Percentiles rank a stretch among this genome's conserved stretches.
These are phyloP conservation scores for Phorcus lineatus DNA, from an alignment of 2,888 invertebrate species.

Conservation along the genomic window DNA sequence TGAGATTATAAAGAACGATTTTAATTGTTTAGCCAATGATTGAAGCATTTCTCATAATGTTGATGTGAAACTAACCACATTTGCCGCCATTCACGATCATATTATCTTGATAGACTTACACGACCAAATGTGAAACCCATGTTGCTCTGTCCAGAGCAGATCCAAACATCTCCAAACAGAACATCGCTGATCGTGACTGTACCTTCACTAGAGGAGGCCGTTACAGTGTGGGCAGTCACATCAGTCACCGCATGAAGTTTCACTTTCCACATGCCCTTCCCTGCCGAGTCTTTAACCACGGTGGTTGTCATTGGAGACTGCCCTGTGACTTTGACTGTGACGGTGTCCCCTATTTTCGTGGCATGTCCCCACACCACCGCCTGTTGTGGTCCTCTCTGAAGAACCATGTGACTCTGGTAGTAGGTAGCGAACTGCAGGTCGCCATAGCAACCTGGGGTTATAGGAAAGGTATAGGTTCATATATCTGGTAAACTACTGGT, in stretches of 20 bases:
- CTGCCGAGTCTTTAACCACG: not conserved
- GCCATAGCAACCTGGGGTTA: not conserved
- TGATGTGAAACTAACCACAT: too few species aligned
- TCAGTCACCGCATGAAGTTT: slow-evolving; percentile 44
- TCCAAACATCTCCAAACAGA: slow-evolving; percentile 71
- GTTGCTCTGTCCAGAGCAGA: slow-evolving; percentile 72
- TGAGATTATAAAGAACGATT: too few species aligned
- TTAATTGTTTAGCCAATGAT: too few species aligned
- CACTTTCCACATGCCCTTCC: slow-evolving; percentile 38
- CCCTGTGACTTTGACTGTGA: slow-evolving; percentile 25
- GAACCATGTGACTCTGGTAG: slow-evolving; percentile 49
- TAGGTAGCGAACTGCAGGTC: slow-evolving; percentile 25
- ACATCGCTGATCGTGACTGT: slow-evolving; percentile 55
- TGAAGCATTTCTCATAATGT: too few species aligned
- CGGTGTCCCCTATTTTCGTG: slow-evolving; percentile 31
- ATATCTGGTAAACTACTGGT: too few species aligned
- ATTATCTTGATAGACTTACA: slow-evolving; percentile 23
- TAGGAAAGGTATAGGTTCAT: too few species aligned
- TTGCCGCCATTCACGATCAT: not conserved
- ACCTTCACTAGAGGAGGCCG: slow-evolving; percentile 45
- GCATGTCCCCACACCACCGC: slow-evolving; percentile 49
- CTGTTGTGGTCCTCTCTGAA: slow-evolving; percentile 44
- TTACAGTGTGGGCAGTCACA: slow-evolving; percentile 48
- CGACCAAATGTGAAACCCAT: slow-evolving; percentile 54
- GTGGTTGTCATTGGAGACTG: slow-evolving; percentile 12